Conservation (phyloP, 2,888 invertebrate genomes). For the Eristalis tenax region DNA sequence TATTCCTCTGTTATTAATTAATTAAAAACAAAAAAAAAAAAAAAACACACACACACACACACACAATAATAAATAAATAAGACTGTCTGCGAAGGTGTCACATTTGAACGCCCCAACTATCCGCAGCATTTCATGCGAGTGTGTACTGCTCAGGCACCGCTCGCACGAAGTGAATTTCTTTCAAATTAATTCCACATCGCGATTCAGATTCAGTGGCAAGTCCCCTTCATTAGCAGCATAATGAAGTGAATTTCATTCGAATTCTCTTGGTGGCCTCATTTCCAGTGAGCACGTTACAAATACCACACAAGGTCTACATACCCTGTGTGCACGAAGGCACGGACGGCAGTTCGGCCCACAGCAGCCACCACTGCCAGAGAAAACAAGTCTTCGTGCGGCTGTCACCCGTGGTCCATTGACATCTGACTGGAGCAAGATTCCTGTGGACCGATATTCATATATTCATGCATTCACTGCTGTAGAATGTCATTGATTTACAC, state of each 20-base stretch:
- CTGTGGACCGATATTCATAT: neutral
- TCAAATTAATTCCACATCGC: neutral
- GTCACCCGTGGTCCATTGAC: conserved; percentile 41
- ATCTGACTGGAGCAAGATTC: conserved; percentile 20
- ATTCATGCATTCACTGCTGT: neutral
- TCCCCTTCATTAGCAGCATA: conserved; percentile 2
- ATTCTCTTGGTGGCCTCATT: conserved; percentile 16
- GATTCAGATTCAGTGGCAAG: neutral
- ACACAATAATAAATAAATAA: no score
- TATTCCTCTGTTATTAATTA: no score
- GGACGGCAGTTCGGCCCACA: neutral
- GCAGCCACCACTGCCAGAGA: neutral
- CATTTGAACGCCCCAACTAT: no score
- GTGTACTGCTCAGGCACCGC: neutral
- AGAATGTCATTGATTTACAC: neutral
- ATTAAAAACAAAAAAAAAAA: no score
- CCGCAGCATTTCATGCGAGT: no score
- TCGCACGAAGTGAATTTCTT: neutral
- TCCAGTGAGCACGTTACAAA: conserved; percentile 19
- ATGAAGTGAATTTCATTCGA: conserved; percentile 19
- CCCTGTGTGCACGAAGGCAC: neutral
- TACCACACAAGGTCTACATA: conserved; percentile 32
- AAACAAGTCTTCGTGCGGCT: conserved; percentile 19
- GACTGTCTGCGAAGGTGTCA: no score
- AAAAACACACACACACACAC: no score